Evolutionary conservation across 2,113 vertebrate genomes (phyloP), one percentile per base, ranked within the genome.

Genomic region (Austrofundulus limnaeus): DNA sequence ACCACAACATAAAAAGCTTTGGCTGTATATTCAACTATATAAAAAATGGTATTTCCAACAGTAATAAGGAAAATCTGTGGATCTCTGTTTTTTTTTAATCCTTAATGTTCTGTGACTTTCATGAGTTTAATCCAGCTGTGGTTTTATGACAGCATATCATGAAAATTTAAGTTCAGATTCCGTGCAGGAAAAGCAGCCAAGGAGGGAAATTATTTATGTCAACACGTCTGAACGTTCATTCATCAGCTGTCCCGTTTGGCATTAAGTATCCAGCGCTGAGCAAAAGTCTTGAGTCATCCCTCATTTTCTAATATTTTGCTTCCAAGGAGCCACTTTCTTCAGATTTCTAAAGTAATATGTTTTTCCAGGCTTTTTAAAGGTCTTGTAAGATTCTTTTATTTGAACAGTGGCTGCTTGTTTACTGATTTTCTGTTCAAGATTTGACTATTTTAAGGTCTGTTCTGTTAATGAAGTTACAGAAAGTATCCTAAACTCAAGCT

Each of bases 1-100:
- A 47, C 19, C 11, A 21, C 11, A 47, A 20, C 19, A 47, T 47
- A 11, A 70, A 63, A 46, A 19, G 9, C 49, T 34, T 59, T 25
- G n/a, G 28, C 57, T 55, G 31, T 24, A 53, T 39, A 49, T 59
- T 34, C 5, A 34, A 34, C 31, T 9, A 34, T 0, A 34, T 55
- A 68, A 69, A 43, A n/a, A 11, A 31, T 34, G 4, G 28, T 41
- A 15, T 56, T 63, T 68, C 42, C 43, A 58, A 16, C 20, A 37
- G 46, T 50, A 42, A 60, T 51, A 46, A 17, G 16, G n/a, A 63
- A 63, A 15, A 31, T 11, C 47, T 53, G 43, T 20, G 42, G 39
- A 58, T 53, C 20, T 66, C 57, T 65, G 37, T 71, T 68, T 63
- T 68, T 63, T 72, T 38, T 39, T 25, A 42, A 38, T 41, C 43